Conservation (phyloP, 2,888 invertebrate genomes). For the Agrotis exclamationis region DNA sequence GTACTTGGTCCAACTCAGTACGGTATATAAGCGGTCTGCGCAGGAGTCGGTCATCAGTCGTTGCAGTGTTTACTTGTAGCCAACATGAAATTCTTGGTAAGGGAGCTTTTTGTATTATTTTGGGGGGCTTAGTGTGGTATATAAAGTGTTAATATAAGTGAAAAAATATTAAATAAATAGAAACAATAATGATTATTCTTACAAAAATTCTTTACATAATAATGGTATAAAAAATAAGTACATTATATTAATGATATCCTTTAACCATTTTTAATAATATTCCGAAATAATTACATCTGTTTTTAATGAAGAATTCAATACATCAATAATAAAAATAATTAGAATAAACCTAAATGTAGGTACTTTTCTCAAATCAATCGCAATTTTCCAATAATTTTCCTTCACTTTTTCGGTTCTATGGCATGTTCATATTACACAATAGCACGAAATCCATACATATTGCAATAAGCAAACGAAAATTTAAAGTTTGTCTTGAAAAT, state of each 20-base stretch:
- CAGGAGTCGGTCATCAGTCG: conserved; percentile 76
- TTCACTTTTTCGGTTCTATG: background rate
- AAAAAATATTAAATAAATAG: background rate
- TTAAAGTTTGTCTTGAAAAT: no score
- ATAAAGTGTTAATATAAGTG: conserved; percentile 16
- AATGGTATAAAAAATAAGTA: no score
- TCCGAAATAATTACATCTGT: background rate
- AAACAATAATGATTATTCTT: background rate
- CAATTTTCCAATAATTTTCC: background rate
- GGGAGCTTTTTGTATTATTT: conserved; percentile 62
- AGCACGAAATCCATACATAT: background rate
- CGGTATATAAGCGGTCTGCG: conserved; percentile 76
- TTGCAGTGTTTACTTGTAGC: conserved; percentile 69
- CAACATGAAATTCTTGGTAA: conserved; percentile 87
- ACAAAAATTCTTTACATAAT: background rate
- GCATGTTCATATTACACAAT: background rate
- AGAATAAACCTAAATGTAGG: no score
- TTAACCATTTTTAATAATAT: background rate
- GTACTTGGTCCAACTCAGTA: conserved; percentile 50
- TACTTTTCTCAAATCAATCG: background rate
- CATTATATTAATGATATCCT: no score
- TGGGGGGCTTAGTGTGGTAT: conserved; percentile 14
- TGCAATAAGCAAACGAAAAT: no score
- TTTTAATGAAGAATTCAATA: background rate
- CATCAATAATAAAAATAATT: background rate